These are phyloP conservation scores for Silurus glanis DNA, from an alignment of 2,113 vertebrate genomes.

Conservation along the genomic window DNA sequence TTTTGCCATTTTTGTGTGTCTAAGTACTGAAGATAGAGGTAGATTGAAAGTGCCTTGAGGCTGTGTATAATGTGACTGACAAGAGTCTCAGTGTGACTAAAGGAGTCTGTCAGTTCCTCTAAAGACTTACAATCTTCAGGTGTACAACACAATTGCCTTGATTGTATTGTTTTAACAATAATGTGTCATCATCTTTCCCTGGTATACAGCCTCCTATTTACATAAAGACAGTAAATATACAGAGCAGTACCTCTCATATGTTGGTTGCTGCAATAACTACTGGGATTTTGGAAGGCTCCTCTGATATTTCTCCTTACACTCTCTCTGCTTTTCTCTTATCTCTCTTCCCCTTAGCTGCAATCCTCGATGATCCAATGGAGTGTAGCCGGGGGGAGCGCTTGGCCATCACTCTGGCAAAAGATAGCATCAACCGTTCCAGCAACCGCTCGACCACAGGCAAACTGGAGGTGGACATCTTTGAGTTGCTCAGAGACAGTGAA, in stretches of 20 bases:
- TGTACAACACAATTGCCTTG: background rate
- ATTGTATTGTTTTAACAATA: background rate
- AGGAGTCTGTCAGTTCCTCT: background rate
- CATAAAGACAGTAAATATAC: background rate
- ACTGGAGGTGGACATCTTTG: constrained; percentile 96
- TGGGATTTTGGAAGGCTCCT: background rate
- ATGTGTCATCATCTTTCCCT: background rate
- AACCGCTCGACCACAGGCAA: constrained; percentile 89
- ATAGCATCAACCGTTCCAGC: constrained; percentile 89
- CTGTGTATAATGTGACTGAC: background rate
- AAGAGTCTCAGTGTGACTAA: background rate
- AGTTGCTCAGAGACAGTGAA: constrained; percentile 95
- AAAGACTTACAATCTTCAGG: background rate
- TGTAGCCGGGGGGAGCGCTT: constrained; percentile 96
- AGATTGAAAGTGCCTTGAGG: background rate
- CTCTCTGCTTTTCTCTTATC: constrained; percentile 17
- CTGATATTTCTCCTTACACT: background rate
- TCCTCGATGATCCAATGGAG: constrained; percentile 99
- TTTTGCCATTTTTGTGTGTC: background rate
- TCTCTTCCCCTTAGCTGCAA: constrained; percentile 74
- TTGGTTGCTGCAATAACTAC: background rate
- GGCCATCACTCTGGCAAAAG: constrained; percentile 97
- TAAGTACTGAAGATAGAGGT: background rate
- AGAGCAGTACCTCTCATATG: background rate
- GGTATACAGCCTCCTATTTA: background rate